Evolutionary conservation across 2,888 invertebrate species (phyloP).

Genomic region (Sesamia inferens): DNA sequence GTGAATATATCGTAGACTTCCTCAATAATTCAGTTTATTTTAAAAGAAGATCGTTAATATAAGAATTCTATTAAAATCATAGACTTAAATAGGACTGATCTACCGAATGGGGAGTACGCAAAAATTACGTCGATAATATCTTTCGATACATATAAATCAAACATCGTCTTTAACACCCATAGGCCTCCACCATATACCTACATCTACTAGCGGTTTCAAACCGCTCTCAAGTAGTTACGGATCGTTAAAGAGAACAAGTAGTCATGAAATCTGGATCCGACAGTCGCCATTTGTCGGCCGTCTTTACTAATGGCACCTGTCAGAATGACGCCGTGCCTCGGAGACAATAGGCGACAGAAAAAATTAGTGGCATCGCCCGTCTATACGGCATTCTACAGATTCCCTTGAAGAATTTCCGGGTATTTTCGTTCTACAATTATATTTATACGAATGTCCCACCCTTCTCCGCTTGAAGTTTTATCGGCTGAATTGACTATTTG

Average conservation of each 20-base stretch:
- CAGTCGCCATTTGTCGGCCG: constrained; percentile 74
- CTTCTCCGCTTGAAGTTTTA: constrained; percentile 7
- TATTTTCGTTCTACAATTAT: constrained; percentile 46
- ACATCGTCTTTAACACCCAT: background rate
- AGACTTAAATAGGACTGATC: constrained; percentile 12
- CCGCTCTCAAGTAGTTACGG: constrained; percentile 28
- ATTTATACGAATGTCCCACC: constrained; percentile 23
- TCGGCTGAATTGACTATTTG: background rate
- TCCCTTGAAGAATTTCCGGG: constrained; percentile 68
- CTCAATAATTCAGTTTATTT: constrained; percentile 38
- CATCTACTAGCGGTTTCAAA: constrained; percentile 15
- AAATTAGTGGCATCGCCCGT: constrained; percentile 61
- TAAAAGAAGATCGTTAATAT: constrained; percentile 28
- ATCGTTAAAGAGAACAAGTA: constrained; percentile 53
- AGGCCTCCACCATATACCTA: constrained; percentile 15
- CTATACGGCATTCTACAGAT: constrained; percentile 62
- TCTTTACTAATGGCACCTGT: constrained; percentile 79
- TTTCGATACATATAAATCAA: background rate
- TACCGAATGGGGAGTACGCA: background rate
- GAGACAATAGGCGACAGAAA: constrained; percentile 72
- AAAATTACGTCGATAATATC: constrained; percentile 11
- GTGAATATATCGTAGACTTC: constrained; percentile 22
- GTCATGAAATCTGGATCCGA: constrained; percentile 69
- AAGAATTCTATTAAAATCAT: constrained; percentile 3
- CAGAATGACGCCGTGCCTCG: constrained; percentile 65